Conservation (phyloP, 2,888 invertebrate species). For the Diarsia dahlii region DNA sequence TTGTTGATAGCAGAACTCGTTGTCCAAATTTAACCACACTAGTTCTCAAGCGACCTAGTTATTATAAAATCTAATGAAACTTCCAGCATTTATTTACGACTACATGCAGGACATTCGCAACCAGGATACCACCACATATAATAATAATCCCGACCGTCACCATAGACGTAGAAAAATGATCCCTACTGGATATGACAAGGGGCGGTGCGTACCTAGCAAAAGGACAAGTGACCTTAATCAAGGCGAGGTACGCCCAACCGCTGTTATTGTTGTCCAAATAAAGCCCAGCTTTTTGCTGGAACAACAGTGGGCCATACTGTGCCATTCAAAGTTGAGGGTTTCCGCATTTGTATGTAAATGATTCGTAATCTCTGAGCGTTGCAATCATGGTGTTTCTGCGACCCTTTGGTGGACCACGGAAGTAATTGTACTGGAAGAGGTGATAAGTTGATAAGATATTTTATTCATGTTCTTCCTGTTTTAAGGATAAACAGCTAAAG, state of each 20-base stretch:
- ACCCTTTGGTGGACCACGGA: conserved; percentile 58
- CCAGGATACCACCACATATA: conserved; percentile 20
- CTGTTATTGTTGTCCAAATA: conserved; percentile 85
- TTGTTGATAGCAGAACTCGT: not conserved
- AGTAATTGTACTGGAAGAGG: conserved; percentile 70
- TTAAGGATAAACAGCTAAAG: conserved; percentile 10
- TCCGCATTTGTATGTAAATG: conserved; percentile 89
- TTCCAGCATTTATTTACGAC: too few species aligned
- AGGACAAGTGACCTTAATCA: conserved; percentile 80
- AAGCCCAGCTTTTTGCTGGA: conserved; percentile 85
- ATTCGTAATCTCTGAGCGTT: conserved; percentile 83
- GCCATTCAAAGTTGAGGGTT: conserved; percentile 86
- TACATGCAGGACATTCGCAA: conserved; percentile 5
- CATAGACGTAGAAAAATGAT: conserved; percentile 74
- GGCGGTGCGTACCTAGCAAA: conserved; percentile 69
- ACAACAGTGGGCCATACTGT: conserved; percentile 82
- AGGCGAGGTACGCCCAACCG: conserved; percentile 68
- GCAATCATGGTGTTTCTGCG: conserved; percentile 82
- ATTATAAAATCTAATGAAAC: conserved; percentile 11
- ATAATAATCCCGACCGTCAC: conserved; percentile 32
- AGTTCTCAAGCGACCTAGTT: not conserved
- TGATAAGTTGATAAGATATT: conserved; percentile 67
- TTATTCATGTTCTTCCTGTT: conserved; percentile 15
- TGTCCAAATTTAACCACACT: not conserved
- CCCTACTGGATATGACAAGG: conserved; percentile 77